phyloP scores from a whole-genome alignment of 2,113 vertebrate species.

The Pedionomus torquatus region DNA sequence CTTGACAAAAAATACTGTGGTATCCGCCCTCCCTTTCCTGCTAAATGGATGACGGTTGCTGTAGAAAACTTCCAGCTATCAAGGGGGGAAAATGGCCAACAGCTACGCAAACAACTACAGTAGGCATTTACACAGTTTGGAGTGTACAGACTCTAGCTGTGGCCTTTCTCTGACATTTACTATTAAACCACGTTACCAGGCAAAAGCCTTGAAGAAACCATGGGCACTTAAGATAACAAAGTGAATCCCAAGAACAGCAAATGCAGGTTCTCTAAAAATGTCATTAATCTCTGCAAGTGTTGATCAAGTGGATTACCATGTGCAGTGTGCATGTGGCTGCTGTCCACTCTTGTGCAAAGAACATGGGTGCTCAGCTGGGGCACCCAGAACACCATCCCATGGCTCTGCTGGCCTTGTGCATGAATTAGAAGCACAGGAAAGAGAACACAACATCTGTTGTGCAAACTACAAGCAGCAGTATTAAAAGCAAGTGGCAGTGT shows the following conservation, averaged over 20 bases:
- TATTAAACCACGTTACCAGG: not conserved
- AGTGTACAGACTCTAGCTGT: not conserved
- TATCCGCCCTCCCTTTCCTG: not conserved
- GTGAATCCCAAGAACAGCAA: not conserved
- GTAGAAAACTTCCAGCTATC: not conserved
- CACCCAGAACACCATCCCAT: rapidly evolving
- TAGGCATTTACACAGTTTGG: not conserved
- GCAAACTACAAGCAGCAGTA: not conserved
- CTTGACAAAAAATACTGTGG: not conserved
- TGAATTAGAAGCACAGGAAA: not conserved
- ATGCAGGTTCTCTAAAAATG: not conserved
- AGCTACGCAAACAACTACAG: not conserved
- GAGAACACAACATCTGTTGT: not conserved
- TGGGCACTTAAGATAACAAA: not conserved
- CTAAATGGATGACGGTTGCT: not conserved
- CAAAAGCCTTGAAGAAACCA: not conserved
- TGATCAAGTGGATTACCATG: not conserved
- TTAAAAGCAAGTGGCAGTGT: not conserved
- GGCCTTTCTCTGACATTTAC: not conserved
- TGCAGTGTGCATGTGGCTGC: rapidly evolving
- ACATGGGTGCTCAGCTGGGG: not conserved
- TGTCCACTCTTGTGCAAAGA: not conserved
- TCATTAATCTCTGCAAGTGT: not conserved
- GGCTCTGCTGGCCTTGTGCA: not conserved
- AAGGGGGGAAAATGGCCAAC: not conserved